A percentile compares a stretch with the other conserved stretches of the same genome.
Evolutionary conservation across 2,888 invertebrate genomes (phyloP).

Genomic region (Nebria salina): DNA sequence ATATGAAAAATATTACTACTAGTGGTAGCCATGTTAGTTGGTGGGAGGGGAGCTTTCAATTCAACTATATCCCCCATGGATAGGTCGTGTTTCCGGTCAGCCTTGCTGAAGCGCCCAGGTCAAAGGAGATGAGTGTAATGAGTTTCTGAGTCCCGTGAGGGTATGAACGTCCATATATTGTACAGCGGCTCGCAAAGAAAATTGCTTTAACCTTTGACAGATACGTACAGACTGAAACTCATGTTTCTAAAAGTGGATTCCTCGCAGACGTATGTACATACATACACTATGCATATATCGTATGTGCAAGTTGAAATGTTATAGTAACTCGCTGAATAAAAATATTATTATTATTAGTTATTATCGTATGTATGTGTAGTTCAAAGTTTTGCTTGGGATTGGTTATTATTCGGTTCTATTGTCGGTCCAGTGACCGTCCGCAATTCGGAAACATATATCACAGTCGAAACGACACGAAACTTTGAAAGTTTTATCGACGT

Average conservation of each 20-base stretch:
- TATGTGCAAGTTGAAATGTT: neutral
- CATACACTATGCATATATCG: neutral
- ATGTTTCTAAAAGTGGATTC: neutral
- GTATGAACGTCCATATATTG: constrained; percentile 57
- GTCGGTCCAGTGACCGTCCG: neutral
- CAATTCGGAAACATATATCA: neutral
- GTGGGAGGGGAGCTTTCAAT: too few relatives aligned
- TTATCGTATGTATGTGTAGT: too few relatives aligned
- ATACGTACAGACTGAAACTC: constrained; percentile 42
- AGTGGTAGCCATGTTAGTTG: too few relatives aligned
- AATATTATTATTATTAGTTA: neutral
- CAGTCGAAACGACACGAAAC: constrained; percentile 29
- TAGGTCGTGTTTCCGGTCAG: constrained; percentile 30
- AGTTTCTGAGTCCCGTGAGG: constrained; percentile 61
- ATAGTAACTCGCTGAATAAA: neutral
- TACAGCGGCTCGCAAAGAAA: constrained; percentile 25
- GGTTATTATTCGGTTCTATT: neutral
- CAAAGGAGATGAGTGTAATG: constrained; percentile 62
- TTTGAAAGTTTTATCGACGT: constrained; percentile 58
- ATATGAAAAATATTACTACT: too few relatives aligned
- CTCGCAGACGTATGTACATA: neutral
- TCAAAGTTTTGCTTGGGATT: neutral
- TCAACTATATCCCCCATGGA: constrained; percentile 5
- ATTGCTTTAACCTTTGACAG: constrained; percentile 46
- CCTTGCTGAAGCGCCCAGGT: constrained; percentile 55